Conservation (phyloP, 2,113 vertebrate genomes). For the Lagopus muta region DNA sequence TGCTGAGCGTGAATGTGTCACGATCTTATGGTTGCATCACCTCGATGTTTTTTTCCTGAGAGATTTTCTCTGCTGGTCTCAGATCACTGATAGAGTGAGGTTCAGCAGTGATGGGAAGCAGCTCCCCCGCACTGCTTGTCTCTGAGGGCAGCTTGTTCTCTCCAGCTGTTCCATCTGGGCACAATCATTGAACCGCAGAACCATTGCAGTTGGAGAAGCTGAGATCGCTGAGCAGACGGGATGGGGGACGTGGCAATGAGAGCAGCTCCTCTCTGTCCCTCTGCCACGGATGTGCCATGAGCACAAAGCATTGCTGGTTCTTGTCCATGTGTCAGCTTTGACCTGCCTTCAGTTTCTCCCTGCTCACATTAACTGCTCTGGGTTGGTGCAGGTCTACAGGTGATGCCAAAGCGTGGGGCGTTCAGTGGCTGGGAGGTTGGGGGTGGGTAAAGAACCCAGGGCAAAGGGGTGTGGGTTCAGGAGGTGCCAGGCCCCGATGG, state of each 20-base stretch:
- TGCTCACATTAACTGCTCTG: neutral
- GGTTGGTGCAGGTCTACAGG: neutral
- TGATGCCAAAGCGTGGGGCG: accelerated
- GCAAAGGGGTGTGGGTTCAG: accelerated
- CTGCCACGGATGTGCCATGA: neutral
- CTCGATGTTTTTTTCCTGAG: neutral
- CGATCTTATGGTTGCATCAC: neutral
- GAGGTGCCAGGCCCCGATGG: neutral
- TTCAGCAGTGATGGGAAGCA: neutral
- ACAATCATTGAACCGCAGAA: accelerated
- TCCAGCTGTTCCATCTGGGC: neutral
- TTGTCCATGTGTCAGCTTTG: neutral
- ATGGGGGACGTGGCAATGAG: accelerated
- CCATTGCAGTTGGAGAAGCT: no score
- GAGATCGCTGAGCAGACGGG: neutral
- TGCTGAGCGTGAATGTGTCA: neutral
- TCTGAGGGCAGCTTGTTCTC: neutral
- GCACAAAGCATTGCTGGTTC: accelerated
- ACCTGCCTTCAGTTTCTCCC: neutral
- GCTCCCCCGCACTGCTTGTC: no score
- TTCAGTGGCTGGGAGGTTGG: accelerated
- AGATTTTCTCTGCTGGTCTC: neutral
- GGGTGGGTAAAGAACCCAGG: accelerated
- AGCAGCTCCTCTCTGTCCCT: neutral
- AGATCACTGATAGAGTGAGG: neutral